These are phyloP conservation scores for Brachionichthys hirsutus DNA, from an alignment of 2,113 vertebrate genomes.

Conservation along the genomic window DNA sequence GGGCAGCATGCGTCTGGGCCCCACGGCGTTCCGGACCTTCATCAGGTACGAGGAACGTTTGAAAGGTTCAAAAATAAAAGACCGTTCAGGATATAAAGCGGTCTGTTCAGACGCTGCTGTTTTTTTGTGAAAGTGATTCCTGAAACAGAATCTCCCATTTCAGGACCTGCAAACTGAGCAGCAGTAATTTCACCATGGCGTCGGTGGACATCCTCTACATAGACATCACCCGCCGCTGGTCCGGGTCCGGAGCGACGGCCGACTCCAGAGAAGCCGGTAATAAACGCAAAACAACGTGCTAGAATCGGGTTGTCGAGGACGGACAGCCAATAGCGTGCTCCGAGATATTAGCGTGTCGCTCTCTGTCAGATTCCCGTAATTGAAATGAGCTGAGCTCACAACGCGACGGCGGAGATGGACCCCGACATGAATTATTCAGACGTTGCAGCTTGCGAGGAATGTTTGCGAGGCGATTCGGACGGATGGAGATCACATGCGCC, in stretches of 20 bases:
- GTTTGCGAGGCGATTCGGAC: constrained; percentile 38
- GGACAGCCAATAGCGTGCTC: constrained; percentile 24
- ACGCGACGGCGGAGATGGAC: constrained; percentile 37
- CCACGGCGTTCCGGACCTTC: constrained; percentile 92
- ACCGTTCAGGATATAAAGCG: too few relatives aligned
- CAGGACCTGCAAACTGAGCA: constrained; percentile 92
- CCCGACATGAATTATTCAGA: constrained; percentile 60
- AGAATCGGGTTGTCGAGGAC: constrained; percentile 19
- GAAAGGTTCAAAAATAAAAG: too few relatives aligned
- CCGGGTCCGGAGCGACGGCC: constrained; percentile 77
- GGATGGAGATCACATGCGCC: constrained; percentile 51
- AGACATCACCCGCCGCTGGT: constrained; percentile 93
- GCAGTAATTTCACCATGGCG: constrained; percentile 91
- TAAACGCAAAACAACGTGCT: neutral
- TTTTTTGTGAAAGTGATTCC: too few relatives aligned
- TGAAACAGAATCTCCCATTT: neutral
- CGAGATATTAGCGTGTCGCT: constrained; percentile 58
- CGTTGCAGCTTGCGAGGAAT: constrained; percentile 34
- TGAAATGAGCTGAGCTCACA: constrained; percentile 62
- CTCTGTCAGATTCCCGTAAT: constrained; percentile 55
- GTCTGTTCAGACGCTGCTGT: too few relatives aligned
- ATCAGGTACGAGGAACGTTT: constrained; percentile 78
- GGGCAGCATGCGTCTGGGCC: constrained; percentile 89
- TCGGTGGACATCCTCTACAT: constrained; percentile 96
- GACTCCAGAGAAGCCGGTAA: constrained; percentile 90